Evolutionary conservation across 2,797 vertebrate species (phyloP).

Genomic region (Ctenopoma kingsleyae): DNA sequence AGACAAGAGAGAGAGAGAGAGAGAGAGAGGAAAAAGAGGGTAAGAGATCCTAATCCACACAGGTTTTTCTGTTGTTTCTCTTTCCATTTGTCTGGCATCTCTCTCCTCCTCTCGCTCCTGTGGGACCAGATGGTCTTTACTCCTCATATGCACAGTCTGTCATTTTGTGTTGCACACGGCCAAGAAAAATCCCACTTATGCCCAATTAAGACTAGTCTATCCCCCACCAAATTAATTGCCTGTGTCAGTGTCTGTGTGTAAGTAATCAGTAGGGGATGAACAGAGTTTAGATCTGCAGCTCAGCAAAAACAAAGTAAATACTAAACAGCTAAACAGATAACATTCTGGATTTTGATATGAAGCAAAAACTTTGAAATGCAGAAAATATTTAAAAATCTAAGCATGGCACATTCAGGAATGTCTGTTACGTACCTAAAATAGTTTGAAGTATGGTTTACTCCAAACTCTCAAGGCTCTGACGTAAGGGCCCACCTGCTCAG

Average conservation of each 20-base stretch:
- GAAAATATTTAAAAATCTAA: slow-evolving; percentile 9
- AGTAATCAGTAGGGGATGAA: slow-evolving; percentile 73
- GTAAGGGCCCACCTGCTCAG: slow-evolving; percentile 68
- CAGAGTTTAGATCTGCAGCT: slow-evolving; percentile 65
- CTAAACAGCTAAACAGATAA: slow-evolving; percentile 27
- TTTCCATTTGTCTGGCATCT: slow-evolving; percentile 75
- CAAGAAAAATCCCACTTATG: slow-evolving; percentile 82
- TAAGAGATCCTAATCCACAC: slow-evolving; percentile 46
- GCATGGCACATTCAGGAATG: slow-evolving; percentile 1
- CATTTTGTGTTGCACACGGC: slow-evolving; percentile 75
- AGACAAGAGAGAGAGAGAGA: not conserved
- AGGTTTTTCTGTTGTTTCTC: slow-evolving; percentile 76
- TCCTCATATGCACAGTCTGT: slow-evolving; percentile 76
- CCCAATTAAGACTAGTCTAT: slow-evolving; percentile 81
- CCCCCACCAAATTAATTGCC: slow-evolving; percentile 79
- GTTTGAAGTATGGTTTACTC: slow-evolving; percentile 32
- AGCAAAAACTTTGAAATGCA: slow-evolving; percentile 39
- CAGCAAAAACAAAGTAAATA: slow-evolving; percentile 53
- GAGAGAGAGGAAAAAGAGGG: slow-evolving; percentile 7
- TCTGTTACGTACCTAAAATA: slow-evolving; percentile 40
- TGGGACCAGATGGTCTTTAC: slow-evolving; percentile 82
- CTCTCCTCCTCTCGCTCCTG: slow-evolving; percentile 57
- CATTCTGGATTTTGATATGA: slow-evolving; percentile 23
- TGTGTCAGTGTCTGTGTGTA: slow-evolving; percentile 73
- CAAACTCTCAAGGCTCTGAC: slow-evolving; percentile 46